Base-by-base conservation (phyloP, 2,888 invertebrate genomes). In the Leptura quadrifasciata region DNA sequence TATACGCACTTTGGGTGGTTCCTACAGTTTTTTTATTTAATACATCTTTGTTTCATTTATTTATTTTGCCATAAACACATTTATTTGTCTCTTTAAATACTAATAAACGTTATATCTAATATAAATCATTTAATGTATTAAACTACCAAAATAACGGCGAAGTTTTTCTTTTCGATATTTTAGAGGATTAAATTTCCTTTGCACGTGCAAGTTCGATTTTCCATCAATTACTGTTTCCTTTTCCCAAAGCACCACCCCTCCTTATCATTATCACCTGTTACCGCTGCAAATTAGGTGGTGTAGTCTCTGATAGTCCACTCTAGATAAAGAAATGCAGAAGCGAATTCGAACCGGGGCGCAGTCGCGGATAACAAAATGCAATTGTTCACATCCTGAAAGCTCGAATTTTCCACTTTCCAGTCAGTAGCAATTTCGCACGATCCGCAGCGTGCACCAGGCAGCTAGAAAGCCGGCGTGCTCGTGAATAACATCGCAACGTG, bases 351-450 rank as follows among this genome's bases (percentile, higher is more conserved):
- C 15, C 15, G 8, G 24, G 21, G 68, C 68, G 68, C 68, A 68
- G 68, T 12, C 68, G 68, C 68, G 68, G 15, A 17, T 27, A 20
- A 24, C 20, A n/a, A 21, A 17, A 27, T 60, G 52, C 64, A 35
- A 39, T 39, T 35, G 52, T 65, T 52, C 52, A 24, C 54, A 52
- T 65, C 54, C 55, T 54, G 55, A 68, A 68, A 35, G 18, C 31
- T 3, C 57, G 68, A 57, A 57, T 68, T 68, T 68, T 68, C 68
- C 35, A 35, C 31, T 68, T 68, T 68, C 57, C 68, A 68, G 54
- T 68, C 68, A 68, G 68, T 68, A 31, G 55, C 55, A 55, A 18
- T 55, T 57, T 54, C 57, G 57, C 57, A 55, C 18, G 31, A 68
- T 9, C 17, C 55, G 55, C 9, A 20, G 31, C 55, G 54, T 12